A percentile compares a stretch with the other conserved stretches of the same genome.
These are phyloP conservation scores for Rhodeus uyekii DNA, from an alignment of 2,797 vertebrate genomes.

Conservation along the genomic window DNA sequence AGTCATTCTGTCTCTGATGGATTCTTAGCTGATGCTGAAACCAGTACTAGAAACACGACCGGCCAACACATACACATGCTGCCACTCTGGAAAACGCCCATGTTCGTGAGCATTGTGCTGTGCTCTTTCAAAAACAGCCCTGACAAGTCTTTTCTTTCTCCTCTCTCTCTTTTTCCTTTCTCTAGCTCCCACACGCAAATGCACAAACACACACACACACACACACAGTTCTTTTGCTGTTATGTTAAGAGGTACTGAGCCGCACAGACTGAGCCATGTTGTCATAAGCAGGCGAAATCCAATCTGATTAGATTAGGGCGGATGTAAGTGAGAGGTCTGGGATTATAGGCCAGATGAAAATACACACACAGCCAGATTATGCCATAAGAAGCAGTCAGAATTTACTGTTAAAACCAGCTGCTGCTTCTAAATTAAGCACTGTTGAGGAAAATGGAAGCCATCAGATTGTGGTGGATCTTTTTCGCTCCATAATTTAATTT, in stretches of 20 bases:
- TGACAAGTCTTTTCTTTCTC: conserved; percentile 24
- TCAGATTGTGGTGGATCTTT: conserved; percentile 22
- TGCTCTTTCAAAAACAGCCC: conserved; percentile 41
- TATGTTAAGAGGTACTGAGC: conserved; percentile 42
- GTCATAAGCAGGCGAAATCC: conserved; percentile 69
- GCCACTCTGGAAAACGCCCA: conserved; percentile 47
- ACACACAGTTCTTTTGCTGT: neutral
- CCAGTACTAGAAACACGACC: conserved; percentile 40
- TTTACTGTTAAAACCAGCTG: conserved; percentile 46
- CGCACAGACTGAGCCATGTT: conserved; percentile 37
- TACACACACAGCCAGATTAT: conserved; percentile 49
- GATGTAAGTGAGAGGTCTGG: conserved; percentile 66
- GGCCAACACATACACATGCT: conserved; percentile 40
- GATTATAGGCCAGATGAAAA: conserved; percentile 67
- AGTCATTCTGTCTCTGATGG: conserved; percentile 57
- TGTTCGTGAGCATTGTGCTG: conserved; percentile 42
- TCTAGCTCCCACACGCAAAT: conserved; percentile 26
- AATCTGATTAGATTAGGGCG: conserved; percentile 63
- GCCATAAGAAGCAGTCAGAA: conserved; percentile 27
- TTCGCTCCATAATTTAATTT: neutral
- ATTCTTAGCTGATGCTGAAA: conserved; percentile 52
- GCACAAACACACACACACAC: conserved; percentile 7
- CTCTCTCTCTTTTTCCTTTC: conserved; percentile 5
- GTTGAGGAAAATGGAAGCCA: conserved; percentile 37
- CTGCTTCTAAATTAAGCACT: conserved; percentile 39